Conservation (phyloP, 2,797 vertebrate genomes). For the Chromobotia macracanthus region DNA sequence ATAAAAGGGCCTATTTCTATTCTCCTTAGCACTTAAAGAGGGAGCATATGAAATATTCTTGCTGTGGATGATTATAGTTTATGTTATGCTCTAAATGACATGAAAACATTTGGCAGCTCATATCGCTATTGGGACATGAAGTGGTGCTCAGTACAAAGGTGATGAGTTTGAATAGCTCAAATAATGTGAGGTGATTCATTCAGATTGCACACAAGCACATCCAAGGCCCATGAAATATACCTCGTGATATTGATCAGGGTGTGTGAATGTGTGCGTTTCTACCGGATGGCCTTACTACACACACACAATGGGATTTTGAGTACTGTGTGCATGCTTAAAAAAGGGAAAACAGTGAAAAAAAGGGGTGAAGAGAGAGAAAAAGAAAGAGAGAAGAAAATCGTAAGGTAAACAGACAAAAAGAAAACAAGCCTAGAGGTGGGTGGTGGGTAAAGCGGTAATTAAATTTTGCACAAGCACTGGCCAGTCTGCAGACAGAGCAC, state of each 20-base stretch:
- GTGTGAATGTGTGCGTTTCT: conserved; percentile 2
- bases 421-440: background rate
- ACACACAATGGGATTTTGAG: conserved; percentile 17
- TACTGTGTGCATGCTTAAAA: conserved; percentile 11
- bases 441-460: background rate
- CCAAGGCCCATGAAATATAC: conserved; percentile 7
- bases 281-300: conserved; percentile 14
- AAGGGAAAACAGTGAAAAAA: background rate
- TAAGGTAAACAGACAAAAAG: background rate
- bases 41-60: conserved; percentile 43
- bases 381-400: background rate
- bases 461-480: no score
- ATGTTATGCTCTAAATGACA: conserved; percentile 49
- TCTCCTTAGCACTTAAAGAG: conserved; percentile 32
- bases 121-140: conserved; percentile 36
- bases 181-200: conserved; percentile 41
- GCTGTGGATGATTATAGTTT: conserved; percentile 25
- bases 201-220: conserved; percentile 8
- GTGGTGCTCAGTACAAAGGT: conserved; percentile 39
- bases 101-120: conserved; percentile 38
- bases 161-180: conserved; percentile 45
- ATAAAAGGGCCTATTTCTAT: conserved; percentile 40
- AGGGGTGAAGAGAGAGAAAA: background rate
- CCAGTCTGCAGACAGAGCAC: no score
- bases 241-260: conserved; percentile 46